Base-by-base conservation (phyloP, 2,888 invertebrate species). In the Polietes domitor region DNA sequence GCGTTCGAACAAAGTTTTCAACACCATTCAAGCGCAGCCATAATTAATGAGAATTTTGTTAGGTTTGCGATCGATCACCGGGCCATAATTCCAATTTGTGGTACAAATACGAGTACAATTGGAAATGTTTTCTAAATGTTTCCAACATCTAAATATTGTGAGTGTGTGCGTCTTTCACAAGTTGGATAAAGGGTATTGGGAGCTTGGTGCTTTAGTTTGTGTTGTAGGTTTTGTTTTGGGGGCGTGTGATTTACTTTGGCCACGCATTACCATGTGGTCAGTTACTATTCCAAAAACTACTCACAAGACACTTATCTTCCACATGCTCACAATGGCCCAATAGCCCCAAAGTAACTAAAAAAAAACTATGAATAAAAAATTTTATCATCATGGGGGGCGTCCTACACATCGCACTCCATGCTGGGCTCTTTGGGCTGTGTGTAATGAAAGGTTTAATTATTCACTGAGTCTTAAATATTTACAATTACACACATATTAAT, bases 401-500 rank as follows among this genome's bases (percentile, higher is more conserved):
- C 70, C 58, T 28, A 74, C 37, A 58, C 24, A 74, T 61, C 68
- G 28, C 47, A 75, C 65, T 58, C 21, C 26, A 58, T 79, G 43
- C 43, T 77, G 43, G 28, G 61, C 55, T 61, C 47, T 77, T 17
- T 12, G n/a, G 70, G 58, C 70, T n/a, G 43, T n/a, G 28, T 21
- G 17, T n/a, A 71, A 58, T 77, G 55, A 68, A 76, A 76, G 74
- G 37, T 68, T 77, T 77, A 77, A 72, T 78, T 79, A 74, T 55
- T 79, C 68, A 79, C 74, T 79, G 79, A 58, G 43, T 65, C 19
- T 28, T 68, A 79, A 74, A 79, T 79, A 74, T 79, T 73, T 78
- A 78, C 72, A 78, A 78, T 72, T 73, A 78, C 32, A 32, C 53
- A 53, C 26, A 72, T 61, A 19, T 65, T 72, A 72, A 21, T 55